Conservation (phyloP, 2,888 invertebrate species). For the Papilio protenor region DNA sequence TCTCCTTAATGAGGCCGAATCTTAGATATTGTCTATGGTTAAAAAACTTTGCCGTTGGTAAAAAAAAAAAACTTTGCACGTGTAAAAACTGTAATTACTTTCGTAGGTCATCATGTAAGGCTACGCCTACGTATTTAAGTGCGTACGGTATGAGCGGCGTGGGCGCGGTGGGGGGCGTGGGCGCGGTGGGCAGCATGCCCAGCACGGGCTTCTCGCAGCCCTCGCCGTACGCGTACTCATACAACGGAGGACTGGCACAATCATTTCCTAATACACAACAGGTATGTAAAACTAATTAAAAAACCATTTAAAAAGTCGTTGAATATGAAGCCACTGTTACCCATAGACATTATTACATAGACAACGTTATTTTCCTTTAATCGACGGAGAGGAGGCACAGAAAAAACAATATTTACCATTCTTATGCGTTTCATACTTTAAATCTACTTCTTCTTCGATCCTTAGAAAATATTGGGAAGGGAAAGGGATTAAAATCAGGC, state of each 20-base stretch:
- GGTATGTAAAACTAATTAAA: slow-evolving; percentile 63
- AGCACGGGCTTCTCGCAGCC: slow-evolving; percentile 75
- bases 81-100: not conserved
- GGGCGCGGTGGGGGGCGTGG: slow-evolving; percentile 76
- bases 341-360: no score
- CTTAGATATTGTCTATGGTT: no score
- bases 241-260: slow-evolving; percentile 82
- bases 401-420: no score
- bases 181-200: slow-evolving; percentile 64
- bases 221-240: slow-evolving; percentile 81
- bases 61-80: no score
- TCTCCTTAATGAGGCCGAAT: no score
- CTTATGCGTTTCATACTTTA: no score
- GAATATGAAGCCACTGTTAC: not conserved
- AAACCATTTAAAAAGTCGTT: not conserved
- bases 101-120: slow-evolving; percentile 84
- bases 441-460: no score
- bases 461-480: no score
- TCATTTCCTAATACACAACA: slow-evolving; percentile 85
- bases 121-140: slow-evolving; percentile 80
- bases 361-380: no score
- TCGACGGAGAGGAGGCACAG: no score
- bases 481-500: no score
- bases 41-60: no score
- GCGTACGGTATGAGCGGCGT: slow-evolving; percentile 79